These are phyloP conservation scores for Nomada ferruginata DNA, from an alignment of 2,888 invertebrate species.

Conservation along the genomic window DNA sequence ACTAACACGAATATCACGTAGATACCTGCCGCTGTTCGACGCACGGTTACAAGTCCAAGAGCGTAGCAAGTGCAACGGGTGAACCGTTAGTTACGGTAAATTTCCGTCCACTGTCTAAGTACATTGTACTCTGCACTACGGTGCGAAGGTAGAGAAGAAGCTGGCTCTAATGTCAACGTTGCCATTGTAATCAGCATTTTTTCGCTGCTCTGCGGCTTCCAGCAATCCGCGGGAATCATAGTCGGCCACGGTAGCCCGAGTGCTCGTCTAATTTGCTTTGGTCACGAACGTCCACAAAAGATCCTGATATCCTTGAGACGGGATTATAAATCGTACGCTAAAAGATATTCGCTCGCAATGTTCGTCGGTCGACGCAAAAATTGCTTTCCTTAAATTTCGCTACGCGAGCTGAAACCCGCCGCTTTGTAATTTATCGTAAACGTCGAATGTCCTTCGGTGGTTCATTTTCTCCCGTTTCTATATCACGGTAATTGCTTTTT, in stretches of 20 bases:
- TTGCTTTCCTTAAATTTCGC: slow-evolving; percentile 8
- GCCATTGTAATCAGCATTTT: slow-evolving; percentile 46
- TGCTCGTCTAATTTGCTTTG: slow-evolving; percentile 37
- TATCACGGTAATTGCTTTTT: slow-evolving; percentile 5
- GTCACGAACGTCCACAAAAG: slow-evolving; percentile 46
- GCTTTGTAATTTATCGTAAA: slow-evolving; percentile 17
- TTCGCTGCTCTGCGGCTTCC: slow-evolving; percentile 13
- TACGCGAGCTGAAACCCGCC: slow-evolving; percentile 1
- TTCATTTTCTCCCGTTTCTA: background rate
- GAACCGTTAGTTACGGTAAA: slow-evolving; percentile 60
- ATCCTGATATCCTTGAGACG: slow-evolving; percentile 28
- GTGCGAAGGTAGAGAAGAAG: slow-evolving; percentile 13
- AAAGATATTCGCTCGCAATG: slow-evolving; percentile 30
- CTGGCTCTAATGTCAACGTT: slow-evolving; percentile 28
- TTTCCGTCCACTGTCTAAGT: slow-evolving; percentile 34
- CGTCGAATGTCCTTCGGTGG: background rate
- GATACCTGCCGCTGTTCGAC: background rate
- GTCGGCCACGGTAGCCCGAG: slow-evolving; percentile 25
- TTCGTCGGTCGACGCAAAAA: slow-evolving; percentile 4
- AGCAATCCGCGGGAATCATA: slow-evolving; percentile 32
- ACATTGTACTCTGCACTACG: slow-evolving; percentile 5
- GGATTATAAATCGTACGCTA: slow-evolving; percentile 33
- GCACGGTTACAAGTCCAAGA: slow-evolving; percentile 19
- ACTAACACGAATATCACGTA: background rate
- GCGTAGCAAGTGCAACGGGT: slow-evolving; percentile 13